Evolutionary conservation across 1,140 invertebrate species (phyloP), one percentile per base, ranked within the genome.

Genomic region (Gerris buenoi): DNA sequence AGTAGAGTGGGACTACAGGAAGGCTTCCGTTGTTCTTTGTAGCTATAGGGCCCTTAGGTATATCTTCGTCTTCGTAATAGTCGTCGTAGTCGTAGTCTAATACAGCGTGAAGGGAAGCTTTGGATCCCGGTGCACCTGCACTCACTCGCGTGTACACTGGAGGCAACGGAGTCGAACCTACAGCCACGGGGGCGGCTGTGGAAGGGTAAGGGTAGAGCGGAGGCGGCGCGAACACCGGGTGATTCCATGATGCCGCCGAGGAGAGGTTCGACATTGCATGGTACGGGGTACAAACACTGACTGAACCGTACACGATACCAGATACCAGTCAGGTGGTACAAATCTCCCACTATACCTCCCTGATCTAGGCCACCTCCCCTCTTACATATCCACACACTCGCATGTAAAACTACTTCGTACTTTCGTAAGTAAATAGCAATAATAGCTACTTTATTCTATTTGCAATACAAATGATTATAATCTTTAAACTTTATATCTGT

Each of bases 1-100:
- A 88, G 69, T 89, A 91, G 1, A 91, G 78, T n/a, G 89, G 90
- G 62, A 92, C 88, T 0, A 92, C 89, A 23, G 90, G 89, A 25
- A 90, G 87, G 26, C 83, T 83, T 68, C 88, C 87, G 27, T 66
- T 57, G 76, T 91, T 90, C 76, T 88, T 86, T 68, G 90, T 71
- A 70, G 84, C 84, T 75, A 91, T 88, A 1, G 89, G 89, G 23
- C 89, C 89, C 76, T 89, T 87, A 67, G 72, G 33, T n/a, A n/a
- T n/a, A 74, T 72, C 73, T 15, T 71, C 71, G 2, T 78, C 75
- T 33, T 82, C 79, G 29, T 83, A 82, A 33, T 84, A 83, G 68
- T 83, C 63, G 56, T 2, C 2, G 63, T 62, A 60, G 69, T 84
- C 83, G 70, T 87, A 87, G 74, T 88, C 86, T 27, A 88, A 77